These are phyloP conservation scores for Elanoides forficatus DNA, from an alignment of 2,113 vertebrate species.

Conservation along the genomic window DNA sequence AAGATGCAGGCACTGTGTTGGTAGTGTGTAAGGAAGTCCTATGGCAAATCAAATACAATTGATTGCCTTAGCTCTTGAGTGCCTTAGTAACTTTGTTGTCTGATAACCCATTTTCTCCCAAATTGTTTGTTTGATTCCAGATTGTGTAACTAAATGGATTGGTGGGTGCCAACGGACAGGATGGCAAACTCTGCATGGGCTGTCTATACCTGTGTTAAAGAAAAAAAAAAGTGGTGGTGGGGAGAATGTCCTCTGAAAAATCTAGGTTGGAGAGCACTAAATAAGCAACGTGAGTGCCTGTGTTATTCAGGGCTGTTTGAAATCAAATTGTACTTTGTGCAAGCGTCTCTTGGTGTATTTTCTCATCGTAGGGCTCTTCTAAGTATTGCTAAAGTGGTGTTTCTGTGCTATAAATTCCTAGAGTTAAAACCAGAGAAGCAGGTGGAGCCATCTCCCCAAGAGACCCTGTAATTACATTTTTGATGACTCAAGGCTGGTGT, in stretches of 20 bases:
- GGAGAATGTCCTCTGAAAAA: background rate
- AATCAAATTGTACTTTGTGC: background rate
- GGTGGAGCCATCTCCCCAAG: constrained; percentile 31
- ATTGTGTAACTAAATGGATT: background rate
- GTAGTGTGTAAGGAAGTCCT: fast-evolving
- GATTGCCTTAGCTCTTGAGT: background rate
- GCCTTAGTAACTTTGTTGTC: background rate
- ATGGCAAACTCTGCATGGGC: background rate
- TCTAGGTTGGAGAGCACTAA: background rate
- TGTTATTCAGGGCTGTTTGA: background rate
- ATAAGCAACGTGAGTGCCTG: background rate
- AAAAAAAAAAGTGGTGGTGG: no score
- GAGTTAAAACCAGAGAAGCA: constrained; percentile 10
- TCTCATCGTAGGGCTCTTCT: background rate
- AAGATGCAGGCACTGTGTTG: background rate
- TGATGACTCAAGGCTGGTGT: constrained; percentile 52
- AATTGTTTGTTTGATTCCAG: background rate
- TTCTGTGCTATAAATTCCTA: constrained; percentile 30
- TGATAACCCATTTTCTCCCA: background rate
- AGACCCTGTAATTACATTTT: constrained; percentile 64
- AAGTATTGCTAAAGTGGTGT: background rate
- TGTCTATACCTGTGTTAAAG: background rate
- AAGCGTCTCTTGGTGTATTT: background rate
- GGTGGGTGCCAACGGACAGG: background rate
- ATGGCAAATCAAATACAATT: background rate